A percentile compares a stretch with the other conserved stretches of the same genome.
Evolutionary conservation across 2,113 vertebrate species (phyloP).

Genomic region (Perccottus glenii): DNA sequence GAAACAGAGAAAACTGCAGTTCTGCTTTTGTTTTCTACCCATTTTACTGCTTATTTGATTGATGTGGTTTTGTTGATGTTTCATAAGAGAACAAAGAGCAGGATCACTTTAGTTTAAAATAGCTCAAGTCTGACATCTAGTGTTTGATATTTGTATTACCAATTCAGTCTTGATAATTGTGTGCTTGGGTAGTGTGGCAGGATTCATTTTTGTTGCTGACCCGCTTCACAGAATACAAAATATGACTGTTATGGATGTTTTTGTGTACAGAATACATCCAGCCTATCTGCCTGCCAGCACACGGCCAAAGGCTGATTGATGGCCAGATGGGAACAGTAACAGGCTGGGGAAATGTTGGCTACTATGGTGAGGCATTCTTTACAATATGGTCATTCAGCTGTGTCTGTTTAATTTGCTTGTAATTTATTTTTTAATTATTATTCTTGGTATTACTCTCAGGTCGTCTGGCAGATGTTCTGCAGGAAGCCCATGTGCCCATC

Average conservation of each 20-base stretch:
- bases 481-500: conserved; percentile 87
- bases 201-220: too few relatives aligned
- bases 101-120: neutral
- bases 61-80: too few relatives aligned
- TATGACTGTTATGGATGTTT: neutral
- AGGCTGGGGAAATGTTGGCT: conserved; percentile 89
- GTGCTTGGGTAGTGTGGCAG: neutral
- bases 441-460: conserved; percentile 62
- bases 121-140: conserved; percentile 50
- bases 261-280: conserved; percentile 84
- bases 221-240: too few relatives aligned
- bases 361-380: conserved; percentile 81
- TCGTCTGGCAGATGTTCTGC: conserved; percentile 84
- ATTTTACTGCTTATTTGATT: too few relatives aligned
- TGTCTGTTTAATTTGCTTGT: too few relatives aligned
- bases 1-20: neutral
- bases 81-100: neutral
- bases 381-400: too few relatives aligned
- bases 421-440: neutral
- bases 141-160: conserved; percentile 36
- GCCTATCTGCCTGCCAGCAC: conserved; percentile 87
- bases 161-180: neutral
- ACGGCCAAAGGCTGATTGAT: conserved; percentile 83
- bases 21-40: neutral
- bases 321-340: conserved; percentile 89